These are phyloP conservation scores for Harpalus rubripes DNA, from an alignment of 2,888 invertebrate genomes.

Conservation along the genomic window DNA sequence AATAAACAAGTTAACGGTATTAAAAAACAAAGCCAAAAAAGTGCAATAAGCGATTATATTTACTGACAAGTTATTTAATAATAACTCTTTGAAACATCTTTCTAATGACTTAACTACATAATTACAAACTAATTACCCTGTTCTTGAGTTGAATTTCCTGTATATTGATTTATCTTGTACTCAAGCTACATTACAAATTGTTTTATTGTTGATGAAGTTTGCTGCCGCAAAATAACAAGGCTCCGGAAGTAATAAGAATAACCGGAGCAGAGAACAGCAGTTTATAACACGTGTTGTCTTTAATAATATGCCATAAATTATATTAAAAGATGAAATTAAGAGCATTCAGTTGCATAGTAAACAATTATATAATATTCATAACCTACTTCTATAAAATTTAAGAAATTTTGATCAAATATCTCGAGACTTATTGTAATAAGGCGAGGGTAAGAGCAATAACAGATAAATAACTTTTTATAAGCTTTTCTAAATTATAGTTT, in stretches of 20 bases:
- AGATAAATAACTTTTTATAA: too few species aligned
- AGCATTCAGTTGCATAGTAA: neutral
- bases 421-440: too few species aligned
- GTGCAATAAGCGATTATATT: neutral
- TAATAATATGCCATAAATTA: neutral
- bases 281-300: neutral
- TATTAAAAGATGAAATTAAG: neutral
- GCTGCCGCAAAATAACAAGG: conserved; percentile 6
- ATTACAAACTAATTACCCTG: neutral
- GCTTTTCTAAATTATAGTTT: too few species aligned
- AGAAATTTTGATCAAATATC: too few species aligned
- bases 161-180: neutral
- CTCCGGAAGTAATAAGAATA: conserved; percentile 10
- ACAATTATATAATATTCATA: neutral
- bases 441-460: too few species aligned
- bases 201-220: conserved; percentile 1
- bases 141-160: neutral
- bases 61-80: neutral
- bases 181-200: neutral
- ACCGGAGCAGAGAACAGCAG: neutral
- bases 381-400: neutral
- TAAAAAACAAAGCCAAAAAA: too few species aligned
- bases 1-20: too few species aligned
- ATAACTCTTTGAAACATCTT: neutral
- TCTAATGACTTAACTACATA: conserved; percentile 8